Percentiles rank a stretch among this genome's conserved stretches.
phyloP scores from a whole-genome alignment of 2,888 invertebrate genomes.

The Lamproptera curius region DNA sequence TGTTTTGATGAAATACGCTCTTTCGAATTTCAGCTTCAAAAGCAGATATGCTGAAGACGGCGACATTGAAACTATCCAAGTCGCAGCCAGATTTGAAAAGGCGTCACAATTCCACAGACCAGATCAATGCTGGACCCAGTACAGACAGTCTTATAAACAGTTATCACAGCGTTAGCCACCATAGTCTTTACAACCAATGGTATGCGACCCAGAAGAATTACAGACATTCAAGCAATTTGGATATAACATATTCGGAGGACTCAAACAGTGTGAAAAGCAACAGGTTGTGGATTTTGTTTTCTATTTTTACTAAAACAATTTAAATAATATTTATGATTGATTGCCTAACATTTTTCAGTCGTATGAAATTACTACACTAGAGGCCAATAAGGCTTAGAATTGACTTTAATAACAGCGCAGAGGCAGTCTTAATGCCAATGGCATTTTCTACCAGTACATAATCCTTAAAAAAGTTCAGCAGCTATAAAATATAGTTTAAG shows the following conservation, averaged over 20 bases:
- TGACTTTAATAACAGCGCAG: too few species aligned
- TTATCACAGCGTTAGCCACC: constrained; percentile 59
- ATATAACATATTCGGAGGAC: constrained; percentile 81
- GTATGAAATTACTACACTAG: too few species aligned
- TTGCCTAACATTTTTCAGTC: too few species aligned
- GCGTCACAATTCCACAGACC: constrained; percentile 67
- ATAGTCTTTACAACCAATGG: constrained; percentile 61
- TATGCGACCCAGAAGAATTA: constrained; percentile 51
- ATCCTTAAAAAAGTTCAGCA: too few species aligned
- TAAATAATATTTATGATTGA: too few species aligned
- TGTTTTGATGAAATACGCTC: too few species aligned
- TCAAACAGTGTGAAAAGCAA: constrained; percentile 82
- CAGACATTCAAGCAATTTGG: constrained; percentile 65
- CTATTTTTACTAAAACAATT: too few species aligned
- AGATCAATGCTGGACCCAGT: constrained; percentile 48
- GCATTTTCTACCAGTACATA: too few species aligned
- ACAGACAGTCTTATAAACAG: constrained; percentile 59
- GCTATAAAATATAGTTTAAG: too few species aligned
- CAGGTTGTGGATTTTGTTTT: too few species aligned
- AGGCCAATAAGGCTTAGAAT: too few species aligned
- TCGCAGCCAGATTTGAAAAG: constrained; percentile 78
- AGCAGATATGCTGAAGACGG: constrained; percentile 50
- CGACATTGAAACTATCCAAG: constrained; percentile 59
- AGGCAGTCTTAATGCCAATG: too few species aligned
- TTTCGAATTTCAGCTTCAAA: constrained; percentile 60